These are phyloP conservation scores for Sebastes minor DNA, from an alignment of 2,797 vertebrate species.

Conservation along the genomic window DNA sequence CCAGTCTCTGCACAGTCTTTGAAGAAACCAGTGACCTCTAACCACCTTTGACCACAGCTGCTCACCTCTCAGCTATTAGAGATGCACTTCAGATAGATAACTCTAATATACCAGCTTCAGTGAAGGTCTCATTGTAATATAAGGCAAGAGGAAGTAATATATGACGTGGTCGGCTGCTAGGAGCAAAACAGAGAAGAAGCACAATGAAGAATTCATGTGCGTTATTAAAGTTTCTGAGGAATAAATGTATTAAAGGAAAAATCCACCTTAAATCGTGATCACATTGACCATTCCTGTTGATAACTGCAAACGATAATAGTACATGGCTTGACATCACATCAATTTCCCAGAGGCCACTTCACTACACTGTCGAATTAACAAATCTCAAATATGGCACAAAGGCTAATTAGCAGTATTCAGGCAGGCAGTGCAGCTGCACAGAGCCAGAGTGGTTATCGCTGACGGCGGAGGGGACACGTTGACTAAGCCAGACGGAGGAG, in stretches of 20 bases:
- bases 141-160: constrained; percentile 18
- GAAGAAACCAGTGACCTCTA: constrained; percentile 20
- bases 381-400: background rate
- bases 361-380: background rate
- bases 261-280: background rate
- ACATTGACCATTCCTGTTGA: background rate
- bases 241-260: background rate
- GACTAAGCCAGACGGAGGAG: background rate
- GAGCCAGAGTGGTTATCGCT: background rate
- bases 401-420: background rate
- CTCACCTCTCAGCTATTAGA: constrained; percentile 15
- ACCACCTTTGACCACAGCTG: constrained; percentile 14
- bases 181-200: constrained; percentile 7
- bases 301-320: background rate
- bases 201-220: constrained; percentile 32
- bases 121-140: constrained; percentile 5
- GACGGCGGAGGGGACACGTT: background rate
- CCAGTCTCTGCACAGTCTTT: constrained; percentile 4
- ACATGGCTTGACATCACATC: background rate
- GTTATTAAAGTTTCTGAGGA: constrained; percentile 18
- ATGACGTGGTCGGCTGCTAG: constrained; percentile 12
- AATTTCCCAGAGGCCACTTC: background rate
- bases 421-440: background rate
- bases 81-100: constrained; percentile 10
- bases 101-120: background rate